Evolutionary conservation across 2,888 invertebrate genomes (phyloP).

Genomic region (Diploptera punctata): DNA sequence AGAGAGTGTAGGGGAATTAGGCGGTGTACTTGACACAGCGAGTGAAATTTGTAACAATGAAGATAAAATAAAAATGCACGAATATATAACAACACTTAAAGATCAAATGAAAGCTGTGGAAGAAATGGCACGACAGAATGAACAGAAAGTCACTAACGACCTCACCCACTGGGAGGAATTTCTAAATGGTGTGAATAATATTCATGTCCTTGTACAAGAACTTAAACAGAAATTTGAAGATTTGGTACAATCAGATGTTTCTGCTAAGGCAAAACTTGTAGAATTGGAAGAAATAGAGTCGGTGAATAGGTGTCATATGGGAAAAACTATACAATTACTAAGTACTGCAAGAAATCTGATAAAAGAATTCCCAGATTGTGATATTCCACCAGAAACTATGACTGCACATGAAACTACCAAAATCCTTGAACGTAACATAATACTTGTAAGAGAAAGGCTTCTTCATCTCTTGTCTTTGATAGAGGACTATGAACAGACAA

Average conservation of each 20-base stretch:
- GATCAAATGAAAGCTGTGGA: constrained; percentile 75
- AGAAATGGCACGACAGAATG: constrained; percentile 67
- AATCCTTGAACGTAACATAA: constrained; percentile 69
- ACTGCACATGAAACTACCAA: constrained; percentile 70
- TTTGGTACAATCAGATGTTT: constrained; percentile 66
- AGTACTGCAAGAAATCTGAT: constrained; percentile 67
- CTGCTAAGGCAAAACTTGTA: constrained; percentile 71
- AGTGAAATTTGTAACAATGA: constrained; percentile 58
- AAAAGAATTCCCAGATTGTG: constrained; percentile 72
- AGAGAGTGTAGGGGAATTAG: constrained; percentile 65
- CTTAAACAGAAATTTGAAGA: constrained; percentile 60
- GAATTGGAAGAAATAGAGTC: constrained; percentile 74
- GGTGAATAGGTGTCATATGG: constrained; percentile 67
- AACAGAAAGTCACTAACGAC: constrained; percentile 63
- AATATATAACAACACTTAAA: constrained; percentile 65
- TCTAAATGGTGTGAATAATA: constrained; percentile 65
- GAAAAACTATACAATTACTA: constrained; percentile 67
- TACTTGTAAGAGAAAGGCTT: constrained; percentile 75
- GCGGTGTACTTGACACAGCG: constrained; percentile 58
- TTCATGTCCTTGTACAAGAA: constrained; percentile 60
- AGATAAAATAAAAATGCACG: constrained; percentile 58
- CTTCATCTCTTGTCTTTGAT: constrained; percentile 76
- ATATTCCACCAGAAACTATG: constrained; percentile 72
- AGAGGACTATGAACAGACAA: constrained; percentile 87
- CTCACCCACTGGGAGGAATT: constrained; percentile 76